phyloP scores from a whole-genome alignment of 2,113 vertebrate species.

The Pavo muticus region DNA sequence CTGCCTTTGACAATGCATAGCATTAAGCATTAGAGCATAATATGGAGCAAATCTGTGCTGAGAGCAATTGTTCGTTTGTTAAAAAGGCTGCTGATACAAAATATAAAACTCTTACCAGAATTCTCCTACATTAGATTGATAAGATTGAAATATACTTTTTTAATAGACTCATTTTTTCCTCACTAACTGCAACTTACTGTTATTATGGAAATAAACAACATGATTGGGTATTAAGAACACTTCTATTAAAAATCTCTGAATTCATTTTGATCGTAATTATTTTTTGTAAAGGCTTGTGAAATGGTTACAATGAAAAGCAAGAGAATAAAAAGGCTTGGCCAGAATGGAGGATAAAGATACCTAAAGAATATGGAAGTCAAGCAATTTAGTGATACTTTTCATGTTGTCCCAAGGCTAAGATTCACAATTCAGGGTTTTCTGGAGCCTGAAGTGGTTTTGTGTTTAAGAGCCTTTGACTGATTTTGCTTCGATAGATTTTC shows the following conservation, averaged over 20 bases:
- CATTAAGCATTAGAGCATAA: neutral
- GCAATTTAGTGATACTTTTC: neutral
- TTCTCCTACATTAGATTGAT: neutral
- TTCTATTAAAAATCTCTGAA: neutral
- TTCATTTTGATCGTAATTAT: neutral
- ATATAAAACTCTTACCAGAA: neutral
- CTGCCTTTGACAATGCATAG: neutral
- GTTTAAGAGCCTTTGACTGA: neutral
- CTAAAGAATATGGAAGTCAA: neutral
- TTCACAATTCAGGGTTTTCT: neutral
- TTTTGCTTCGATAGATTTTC: neutral
- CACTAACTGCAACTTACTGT: neutral
- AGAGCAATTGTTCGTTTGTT: neutral
- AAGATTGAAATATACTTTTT: neutral
- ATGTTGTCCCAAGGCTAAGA: neutral
- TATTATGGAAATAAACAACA: slow-evolving; percentile 3
- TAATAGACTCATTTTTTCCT: neutral
- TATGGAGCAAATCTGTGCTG: neutral
- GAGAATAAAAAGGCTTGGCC: neutral
- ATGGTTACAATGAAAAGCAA: neutral
- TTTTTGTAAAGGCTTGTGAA: neutral
- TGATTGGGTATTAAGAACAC: neutral
- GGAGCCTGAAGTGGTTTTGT: neutral
- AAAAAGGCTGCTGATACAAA: neutral
- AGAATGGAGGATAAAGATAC: neutral